Conservation (phyloP, 2,888 invertebrate species). For the Meandrusa payeni region DNA sequence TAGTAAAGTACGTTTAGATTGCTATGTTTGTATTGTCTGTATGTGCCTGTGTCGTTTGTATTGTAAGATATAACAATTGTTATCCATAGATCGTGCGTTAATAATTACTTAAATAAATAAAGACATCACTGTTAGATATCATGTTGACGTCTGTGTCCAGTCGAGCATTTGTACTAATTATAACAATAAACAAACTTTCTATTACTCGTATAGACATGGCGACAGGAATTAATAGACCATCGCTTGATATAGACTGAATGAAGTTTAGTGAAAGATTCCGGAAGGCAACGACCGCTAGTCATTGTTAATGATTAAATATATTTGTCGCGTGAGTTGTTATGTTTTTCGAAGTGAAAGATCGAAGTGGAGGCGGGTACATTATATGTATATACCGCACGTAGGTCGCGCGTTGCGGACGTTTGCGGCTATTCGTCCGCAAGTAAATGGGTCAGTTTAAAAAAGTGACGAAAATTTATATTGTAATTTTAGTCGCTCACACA, state of each 20-base stretch:
- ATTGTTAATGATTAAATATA: conserved; percentile 1
- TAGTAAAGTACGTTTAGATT: too few relatives aligned
- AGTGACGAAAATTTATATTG: not conserved
- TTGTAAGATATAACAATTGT: too few relatives aligned
- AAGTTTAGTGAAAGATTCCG: too few relatives aligned
- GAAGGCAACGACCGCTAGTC: conserved; percentile 27
- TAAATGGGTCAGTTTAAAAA: conserved; percentile 15
- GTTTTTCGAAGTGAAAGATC: too few relatives aligned
- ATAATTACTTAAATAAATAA: too few relatives aligned
- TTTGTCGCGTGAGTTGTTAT: too few relatives aligned
- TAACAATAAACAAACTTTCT: conserved; percentile 2
- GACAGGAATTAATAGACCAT: conserved; percentile 4
- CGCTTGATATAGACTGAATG: conserved; percentile 5
- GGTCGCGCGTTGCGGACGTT: not conserved
- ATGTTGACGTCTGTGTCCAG: not conserved
- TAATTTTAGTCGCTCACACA: too few relatives aligned
- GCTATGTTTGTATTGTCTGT: too few relatives aligned
- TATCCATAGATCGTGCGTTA: not conserved
- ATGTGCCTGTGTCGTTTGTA: too few relatives aligned
- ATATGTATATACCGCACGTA: not conserved
- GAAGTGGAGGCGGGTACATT: too few relatives aligned
- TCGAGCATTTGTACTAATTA: not conserved
- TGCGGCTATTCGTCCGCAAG: conserved; percentile 9
- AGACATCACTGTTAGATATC: too few relatives aligned
- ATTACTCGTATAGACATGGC: not conserved